Conservation (phyloP, 1,140 invertebrate genomes). For the Drusus annulatus region DNA sequence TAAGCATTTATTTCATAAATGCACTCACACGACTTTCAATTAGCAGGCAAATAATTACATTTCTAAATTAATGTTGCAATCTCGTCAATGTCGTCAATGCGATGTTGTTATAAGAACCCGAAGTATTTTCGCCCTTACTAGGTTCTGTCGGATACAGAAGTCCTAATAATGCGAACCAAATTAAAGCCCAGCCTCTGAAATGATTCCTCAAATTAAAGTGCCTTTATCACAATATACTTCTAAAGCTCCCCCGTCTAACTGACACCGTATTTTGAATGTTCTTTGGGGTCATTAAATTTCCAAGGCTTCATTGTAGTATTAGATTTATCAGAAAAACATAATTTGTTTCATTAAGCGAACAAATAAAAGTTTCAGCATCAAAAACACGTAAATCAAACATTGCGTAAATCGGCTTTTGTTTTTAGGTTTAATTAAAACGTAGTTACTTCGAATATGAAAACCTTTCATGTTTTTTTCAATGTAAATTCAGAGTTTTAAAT, state of each 20-base stretch:
- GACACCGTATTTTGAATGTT: background rate
- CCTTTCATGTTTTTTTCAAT: too few relatives aligned
- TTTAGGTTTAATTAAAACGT: too few relatives aligned
- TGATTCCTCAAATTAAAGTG: conserved; percentile 42
- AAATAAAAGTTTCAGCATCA: too few relatives aligned
- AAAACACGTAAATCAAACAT: too few relatives aligned
- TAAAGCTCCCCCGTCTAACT: conserved; percentile 17
- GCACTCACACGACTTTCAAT: too few relatives aligned
- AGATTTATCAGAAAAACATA: conserved; percentile 51
- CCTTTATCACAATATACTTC: conserved; percentile 12
- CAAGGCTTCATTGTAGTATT: conserved; percentile 51
- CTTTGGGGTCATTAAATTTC: conserved; percentile 13
- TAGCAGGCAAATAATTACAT: conserved; percentile 20
- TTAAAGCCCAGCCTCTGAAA: conserved; percentile 47
- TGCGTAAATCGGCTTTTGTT: too few relatives aligned
- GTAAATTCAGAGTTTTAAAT: too few relatives aligned
- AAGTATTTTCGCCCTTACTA: conserved; percentile 51
- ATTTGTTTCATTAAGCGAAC: conserved; percentile 30
- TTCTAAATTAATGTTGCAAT: background rate
- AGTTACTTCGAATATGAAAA: too few relatives aligned
- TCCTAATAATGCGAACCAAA: conserved; percentile 53
- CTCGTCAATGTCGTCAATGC: conserved; percentile 30
- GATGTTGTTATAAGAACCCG: conserved; percentile 47
- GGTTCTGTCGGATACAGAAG: conserved; percentile 52
- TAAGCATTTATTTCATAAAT: too few relatives aligned